Evolutionary conservation across 2,113 vertebrate genomes (phyloP), one percentile per base, ranked within the genome.

Genomic region (Tapirus terrestris): DNA sequence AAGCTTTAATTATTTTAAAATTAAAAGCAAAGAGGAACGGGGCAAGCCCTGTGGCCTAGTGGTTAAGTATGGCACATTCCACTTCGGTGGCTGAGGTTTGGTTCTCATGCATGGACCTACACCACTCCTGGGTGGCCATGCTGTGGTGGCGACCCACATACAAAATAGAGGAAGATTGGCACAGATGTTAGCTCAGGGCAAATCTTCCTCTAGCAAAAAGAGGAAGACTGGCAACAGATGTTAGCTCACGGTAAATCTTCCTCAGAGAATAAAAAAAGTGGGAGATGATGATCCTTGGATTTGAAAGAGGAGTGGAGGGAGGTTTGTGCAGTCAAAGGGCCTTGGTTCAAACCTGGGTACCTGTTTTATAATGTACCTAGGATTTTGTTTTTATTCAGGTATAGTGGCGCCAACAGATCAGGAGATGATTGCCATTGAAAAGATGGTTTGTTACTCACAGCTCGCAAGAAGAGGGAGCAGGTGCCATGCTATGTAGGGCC

Each of bases 1-100:
- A 53, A 58, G 82, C 20, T 33, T 85, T 91, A 36, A 51, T 53
- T 36, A 43, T 68, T 92, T 81, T 61, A 61, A 70, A 93, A 70
- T 82, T 39, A 25, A 79, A 90, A 88, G 33, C 11, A 48, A 61
- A 53, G 31, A 21, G 45, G 20, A 63, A 83, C 68, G 10, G 73
- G 58, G 8, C 27, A 58, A 82, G 8, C 48, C 48, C 48, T 11
- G 11, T 48, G 48, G 11, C 48, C 48, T 48, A 48, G 48, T 48
- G 48, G 48, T 48, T 48, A 48, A 48, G 48, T 48, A 10, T 48
- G 48, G 48, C 48, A 48, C 48, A 10, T 11, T 48, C 48, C 48
- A 48, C 9, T 48, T 48, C 11, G 48, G 48, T 2, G 11, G 48
- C 48, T 8, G 9, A 48, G 48, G 48, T 10, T 48, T 8, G 10